phyloP scores from a whole-genome alignment of 1,140 invertebrate genomes.

The Zaprionus gabonicus region DNA sequence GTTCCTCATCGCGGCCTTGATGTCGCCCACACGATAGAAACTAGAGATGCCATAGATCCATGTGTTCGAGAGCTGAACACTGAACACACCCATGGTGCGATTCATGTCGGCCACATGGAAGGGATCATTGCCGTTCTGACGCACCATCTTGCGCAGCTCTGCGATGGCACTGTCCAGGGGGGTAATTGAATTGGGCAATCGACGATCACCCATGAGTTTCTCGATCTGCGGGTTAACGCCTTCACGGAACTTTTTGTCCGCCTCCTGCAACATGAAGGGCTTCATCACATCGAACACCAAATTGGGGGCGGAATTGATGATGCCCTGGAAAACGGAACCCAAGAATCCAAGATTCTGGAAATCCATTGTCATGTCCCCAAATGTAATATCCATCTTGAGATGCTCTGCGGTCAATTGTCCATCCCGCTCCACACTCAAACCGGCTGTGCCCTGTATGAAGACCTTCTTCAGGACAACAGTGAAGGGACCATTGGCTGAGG shows the following conservation, averaged over 20 bases:
- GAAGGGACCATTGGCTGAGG: conserved; percentile 89
- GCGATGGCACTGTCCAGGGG: conserved; percentile 92
- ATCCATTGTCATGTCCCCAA: conserved; percentile 91
- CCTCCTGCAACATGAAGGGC: conserved; percentile 91
- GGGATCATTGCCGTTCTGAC: conserved; percentile 90
- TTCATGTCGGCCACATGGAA: conserved; percentile 89
- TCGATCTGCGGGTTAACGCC: conserved; percentile 89
- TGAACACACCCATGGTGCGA: conserved; percentile 88
- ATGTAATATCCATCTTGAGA: conserved; percentile 91
- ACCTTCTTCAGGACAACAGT: conserved; percentile 90
- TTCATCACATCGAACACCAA: conserved; percentile 94
- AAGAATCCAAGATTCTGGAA: conserved; percentile 92
- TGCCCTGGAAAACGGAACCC: conserved; percentile 90
- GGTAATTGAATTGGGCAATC: conserved; percentile 93
- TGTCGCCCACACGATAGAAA: conserved; percentile 92
- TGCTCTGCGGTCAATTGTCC: conserved; percentile 91
- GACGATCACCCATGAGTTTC: conserved; percentile 88
- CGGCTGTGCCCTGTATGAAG: conserved; percentile 87
- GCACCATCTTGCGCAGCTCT: conserved; percentile 89
- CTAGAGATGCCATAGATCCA: conserved; percentile 91
- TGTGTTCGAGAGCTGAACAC: conserved; percentile 88
- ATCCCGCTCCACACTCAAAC: conserved; percentile 88
- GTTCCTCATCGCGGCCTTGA: conserved; percentile 90
- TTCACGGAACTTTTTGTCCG: conserved; percentile 88
- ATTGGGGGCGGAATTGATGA: conserved; percentile 92